Evolutionary conservation across 1,140 invertebrate species (phyloP), one percentile per base, ranked within the genome.

Genomic region (Drosophila asahinai): DNA sequence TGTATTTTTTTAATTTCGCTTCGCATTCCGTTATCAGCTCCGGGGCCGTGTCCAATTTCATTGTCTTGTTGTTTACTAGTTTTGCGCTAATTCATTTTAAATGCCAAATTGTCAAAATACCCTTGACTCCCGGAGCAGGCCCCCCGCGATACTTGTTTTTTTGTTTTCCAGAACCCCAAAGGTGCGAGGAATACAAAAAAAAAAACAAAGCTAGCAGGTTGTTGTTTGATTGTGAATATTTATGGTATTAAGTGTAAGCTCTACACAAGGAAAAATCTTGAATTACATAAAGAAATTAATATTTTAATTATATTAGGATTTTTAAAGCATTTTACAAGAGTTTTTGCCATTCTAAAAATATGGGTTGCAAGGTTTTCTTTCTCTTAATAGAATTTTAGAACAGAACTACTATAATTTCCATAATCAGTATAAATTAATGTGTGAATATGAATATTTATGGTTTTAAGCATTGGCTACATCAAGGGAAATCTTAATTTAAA

Each of bases 71-170:
- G 80, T 83, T 86, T 83, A 79, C 57, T 64, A 79, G 66, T 74
- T 80, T 66, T 54, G 27, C 52, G 40, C 64, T 84, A 90, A 87
- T 87, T 84, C 73, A 36, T 55, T 86, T 86, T 61, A 64, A 87
- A 86, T 82, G 67, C 67, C 60, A 49, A 51, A 71, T 45, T 48
- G 47, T 42, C 57, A 47, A 49, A 49, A 61, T 43, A 59, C 70
- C 68, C 73, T 77, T 68, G 74, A 60, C 66, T 63, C 63, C 54
- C 54, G 40, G 25, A 43, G 25, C 45, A 42, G 51, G 52, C 30
- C 49, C 48, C 70, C 51, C 38, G 60, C 60, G 36, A 57, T 30
- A 47, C 19, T 22, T 12, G 9, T 36, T 11, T 11, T 36, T 36
- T 2, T 12, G 3, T 0, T n/a, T 45, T 33, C 14, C 14, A 61